Conservation (phyloP, 2,113 vertebrate genomes). For the Thermophis baileyi region DNA sequence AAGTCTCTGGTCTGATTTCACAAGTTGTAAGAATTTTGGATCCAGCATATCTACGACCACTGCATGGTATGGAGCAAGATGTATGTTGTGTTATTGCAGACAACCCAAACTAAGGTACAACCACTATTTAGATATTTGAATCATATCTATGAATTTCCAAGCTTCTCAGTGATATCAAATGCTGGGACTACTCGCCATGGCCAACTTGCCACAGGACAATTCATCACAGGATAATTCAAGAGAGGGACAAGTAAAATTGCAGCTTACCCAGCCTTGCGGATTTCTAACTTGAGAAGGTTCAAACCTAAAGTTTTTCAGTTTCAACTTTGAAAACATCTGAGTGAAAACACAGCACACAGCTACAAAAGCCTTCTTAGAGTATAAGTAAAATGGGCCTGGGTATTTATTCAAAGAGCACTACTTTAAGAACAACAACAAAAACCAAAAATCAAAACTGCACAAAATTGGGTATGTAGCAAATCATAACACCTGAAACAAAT, state of each 20-base stretch:
- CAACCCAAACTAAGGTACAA: background rate
- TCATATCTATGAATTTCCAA: background rate
- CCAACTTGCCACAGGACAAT: background rate
- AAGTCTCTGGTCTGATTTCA: background rate
- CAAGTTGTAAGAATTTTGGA: background rate
- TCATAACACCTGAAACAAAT: background rate
- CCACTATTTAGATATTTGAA: background rate
- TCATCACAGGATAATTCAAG: background rate
- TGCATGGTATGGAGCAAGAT: background rate
- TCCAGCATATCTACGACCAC: background rate
- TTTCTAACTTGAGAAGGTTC: background rate
- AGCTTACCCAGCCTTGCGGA: background rate
- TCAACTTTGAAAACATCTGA: too few species aligned
- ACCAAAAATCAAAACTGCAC: background rate
- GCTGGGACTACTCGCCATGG: background rate
- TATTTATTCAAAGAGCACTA: background rate
- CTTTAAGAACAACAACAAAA: background rate
- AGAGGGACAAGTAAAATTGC: background rate
- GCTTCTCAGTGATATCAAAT: background rate
- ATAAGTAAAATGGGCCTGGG: background rate
- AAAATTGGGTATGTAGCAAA: background rate
- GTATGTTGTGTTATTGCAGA: background rate
- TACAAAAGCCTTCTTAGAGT: background rate
- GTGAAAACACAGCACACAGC: background rate
- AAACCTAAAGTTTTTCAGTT: background rate